These are phyloP conservation scores for Lepidurus arcticus DNA, from an alignment of 1,140 invertebrate species.

Conservation along the genomic window DNA sequence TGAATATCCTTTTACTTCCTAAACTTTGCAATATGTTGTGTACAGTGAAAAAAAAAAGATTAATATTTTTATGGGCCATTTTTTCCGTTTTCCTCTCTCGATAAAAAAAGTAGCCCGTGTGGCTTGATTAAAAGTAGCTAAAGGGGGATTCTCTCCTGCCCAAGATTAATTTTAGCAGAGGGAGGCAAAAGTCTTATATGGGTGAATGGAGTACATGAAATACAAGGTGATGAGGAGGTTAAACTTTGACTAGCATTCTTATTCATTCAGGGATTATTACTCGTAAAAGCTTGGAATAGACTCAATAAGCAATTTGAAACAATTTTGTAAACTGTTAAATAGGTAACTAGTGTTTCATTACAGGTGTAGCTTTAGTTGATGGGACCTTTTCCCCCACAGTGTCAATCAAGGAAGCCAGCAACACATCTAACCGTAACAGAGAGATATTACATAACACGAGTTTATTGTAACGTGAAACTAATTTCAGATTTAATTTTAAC, in stretches of 20 bases:
- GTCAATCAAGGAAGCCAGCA: conserved; percentile 63
- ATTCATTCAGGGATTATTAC: neutral
- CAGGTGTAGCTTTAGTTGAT: neutral
- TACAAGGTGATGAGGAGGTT: conserved; percentile 16
- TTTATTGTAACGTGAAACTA: no score
- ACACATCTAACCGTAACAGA: conserved; percentile 52
- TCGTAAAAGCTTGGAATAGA: conserved; percentile 8
- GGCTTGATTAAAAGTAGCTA: neutral
- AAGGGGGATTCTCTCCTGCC: neutral
- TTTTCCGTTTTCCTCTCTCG: neutral
- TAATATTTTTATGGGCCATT: conserved; percentile 22
- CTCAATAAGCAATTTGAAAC: neutral
- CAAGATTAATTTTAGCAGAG: conserved; percentile 22
- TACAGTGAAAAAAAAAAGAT: neutral
- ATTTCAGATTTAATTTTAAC: conserved; percentile 28
- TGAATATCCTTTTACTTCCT: neutral
- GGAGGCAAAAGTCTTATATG: conserved; percentile 16
- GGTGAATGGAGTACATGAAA: conserved; percentile 15
- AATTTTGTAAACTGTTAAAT: neutral
- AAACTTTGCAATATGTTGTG: conserved; percentile 26
- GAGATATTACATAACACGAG: neutral
- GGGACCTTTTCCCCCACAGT: conserved; percentile 57
- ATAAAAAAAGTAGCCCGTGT: neutral
- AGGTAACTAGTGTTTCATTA: neutral
- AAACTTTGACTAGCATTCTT: neutral